phyloP scores from a whole-genome alignment of 2,888 invertebrate genomes.

The Cepaea hortensis region DNA sequence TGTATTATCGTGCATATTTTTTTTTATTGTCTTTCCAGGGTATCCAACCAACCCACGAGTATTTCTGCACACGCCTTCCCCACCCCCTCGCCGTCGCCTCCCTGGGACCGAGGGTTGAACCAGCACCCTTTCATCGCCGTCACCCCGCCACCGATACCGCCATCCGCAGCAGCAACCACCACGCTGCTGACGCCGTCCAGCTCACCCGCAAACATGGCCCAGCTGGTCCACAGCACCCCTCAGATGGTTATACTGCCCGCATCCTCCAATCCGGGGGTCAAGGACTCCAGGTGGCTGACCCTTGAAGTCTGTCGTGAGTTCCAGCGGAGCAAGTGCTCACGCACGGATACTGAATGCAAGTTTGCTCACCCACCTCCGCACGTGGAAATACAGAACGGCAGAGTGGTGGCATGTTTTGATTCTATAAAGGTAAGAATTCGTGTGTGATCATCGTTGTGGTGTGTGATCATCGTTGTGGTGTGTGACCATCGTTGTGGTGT shows the following conservation, averaged over 20 bases:
- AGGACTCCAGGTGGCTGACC: slow-evolving; percentile 99
- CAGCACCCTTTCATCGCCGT: slow-evolving; percentile 19
- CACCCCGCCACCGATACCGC: slow-evolving; percentile 18
- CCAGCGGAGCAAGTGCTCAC: slow-evolving; percentile 99
- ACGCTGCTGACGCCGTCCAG: slow-evolving; percentile 12
- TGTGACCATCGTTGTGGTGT: not conserved
- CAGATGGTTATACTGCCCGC: slow-evolving; percentile 46
- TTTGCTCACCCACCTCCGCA: slow-evolving; percentile 99
- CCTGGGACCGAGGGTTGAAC: slow-evolving; percentile 48
- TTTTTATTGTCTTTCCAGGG: slow-evolving; percentile 11
- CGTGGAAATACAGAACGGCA: slow-evolving; percentile 99
- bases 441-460: not conserved
- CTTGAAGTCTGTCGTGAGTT: slow-evolving; percentile 98
- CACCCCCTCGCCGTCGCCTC: slow-evolving; percentile 47
- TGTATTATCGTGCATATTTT: too few species aligned
- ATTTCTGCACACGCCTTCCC: slow-evolving; percentile 45
- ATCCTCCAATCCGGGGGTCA: slow-evolving; percentile 76
- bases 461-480: not conserved
- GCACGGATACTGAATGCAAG: slow-evolving; percentile 98
- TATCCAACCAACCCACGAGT: slow-evolving; percentile 41
- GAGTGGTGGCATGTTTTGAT: slow-evolving; percentile 99
- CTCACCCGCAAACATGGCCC: slow-evolving; percentile 45
- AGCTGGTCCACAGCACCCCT: slow-evolving; percentile 46
- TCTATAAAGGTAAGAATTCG: slow-evolving; percentile 94
- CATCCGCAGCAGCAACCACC: slow-evolving; percentile 2